Percentiles rank a stretch among this genome's conserved stretches.
Evolutionary conservation across 2,888 invertebrate species (phyloP).

Genomic region (Melolontha melolontha): DNA sequence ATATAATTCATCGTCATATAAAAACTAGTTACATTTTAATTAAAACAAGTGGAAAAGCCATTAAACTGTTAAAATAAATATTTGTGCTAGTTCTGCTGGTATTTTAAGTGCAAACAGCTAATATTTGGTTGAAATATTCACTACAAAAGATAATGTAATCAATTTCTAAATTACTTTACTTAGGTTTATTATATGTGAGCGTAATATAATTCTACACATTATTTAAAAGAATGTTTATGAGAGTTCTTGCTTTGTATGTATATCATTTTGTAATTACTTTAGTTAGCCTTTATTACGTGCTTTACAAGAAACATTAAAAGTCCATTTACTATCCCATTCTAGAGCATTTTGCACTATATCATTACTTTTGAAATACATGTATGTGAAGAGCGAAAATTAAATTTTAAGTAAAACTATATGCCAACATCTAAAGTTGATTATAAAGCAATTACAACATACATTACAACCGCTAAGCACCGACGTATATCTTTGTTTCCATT

Average conservation of each 20-base stretch:
- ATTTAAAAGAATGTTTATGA: too few relatives aligned
- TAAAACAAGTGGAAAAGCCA: too few relatives aligned
- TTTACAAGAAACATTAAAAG: slow-evolving; percentile 22
- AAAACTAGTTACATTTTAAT: too few relatives aligned
- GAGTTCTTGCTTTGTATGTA: too few relatives aligned
- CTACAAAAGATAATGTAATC: too few relatives aligned
- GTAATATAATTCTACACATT: too few relatives aligned
- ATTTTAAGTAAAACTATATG: slow-evolving; percentile 32
- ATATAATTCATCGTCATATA: too few relatives aligned
- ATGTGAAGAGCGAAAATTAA: slow-evolving; percentile 19
- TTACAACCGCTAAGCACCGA: slow-evolving; percentile 30
- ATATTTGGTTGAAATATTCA: not conserved
- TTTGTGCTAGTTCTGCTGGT: too few relatives aligned
- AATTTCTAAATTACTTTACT: too few relatives aligned
- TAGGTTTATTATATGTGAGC: too few relatives aligned
- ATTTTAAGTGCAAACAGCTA: not conserved
- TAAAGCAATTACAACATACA: slow-evolving; percentile 35
- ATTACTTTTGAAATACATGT: slow-evolving; percentile 17
- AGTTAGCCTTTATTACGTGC: not conserved
- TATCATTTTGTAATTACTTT: not conserved
- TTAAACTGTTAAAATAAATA: too few relatives aligned
- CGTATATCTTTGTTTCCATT: slow-evolving; percentile 37
- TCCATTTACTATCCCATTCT: slow-evolving; percentile 17
- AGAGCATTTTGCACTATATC: slow-evolving; percentile 17
- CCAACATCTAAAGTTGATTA: slow-evolving; percentile 38